A percentile compares a stretch with the other conserved stretches of the same genome.
Conservation (phyloP, 2,113 vertebrate genomes). For the Brachyhypopomus occidentalis region DNA sequence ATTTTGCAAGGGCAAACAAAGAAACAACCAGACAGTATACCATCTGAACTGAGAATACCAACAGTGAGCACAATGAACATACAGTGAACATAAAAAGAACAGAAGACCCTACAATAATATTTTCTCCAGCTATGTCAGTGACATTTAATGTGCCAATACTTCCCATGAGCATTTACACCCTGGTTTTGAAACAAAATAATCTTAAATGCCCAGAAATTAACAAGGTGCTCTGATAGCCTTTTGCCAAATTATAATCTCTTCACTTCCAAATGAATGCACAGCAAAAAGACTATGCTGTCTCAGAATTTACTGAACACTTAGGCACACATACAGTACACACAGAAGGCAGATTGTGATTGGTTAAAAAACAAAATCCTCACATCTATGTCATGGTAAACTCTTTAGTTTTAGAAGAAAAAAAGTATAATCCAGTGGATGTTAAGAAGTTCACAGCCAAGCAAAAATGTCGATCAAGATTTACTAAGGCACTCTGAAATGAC, state of each 20-base stretch:
- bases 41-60: not conserved
- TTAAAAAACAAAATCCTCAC: not conserved
- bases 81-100: not conserved
- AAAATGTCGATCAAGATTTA: not conserved
- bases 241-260: too few species aligned
- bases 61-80: not conserved
- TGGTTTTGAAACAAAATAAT: constrained; percentile 7
- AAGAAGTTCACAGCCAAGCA: not conserved
- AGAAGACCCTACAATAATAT: too few species aligned
- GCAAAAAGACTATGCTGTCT: not conserved
- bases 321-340: not conserved
- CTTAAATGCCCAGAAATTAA: too few species aligned
- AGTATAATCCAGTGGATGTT: not conserved
- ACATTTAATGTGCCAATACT: too few species aligned
- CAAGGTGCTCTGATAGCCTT: too few species aligned
- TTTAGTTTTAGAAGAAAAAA: not conserved
- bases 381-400: not conserved
- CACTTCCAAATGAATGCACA: too few species aligned
- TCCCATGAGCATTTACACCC: not conserved
- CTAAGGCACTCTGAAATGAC: not conserved
- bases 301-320: too few species aligned
- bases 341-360: not conserved
- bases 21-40: not conserved
- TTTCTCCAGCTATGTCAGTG: too few species aligned
- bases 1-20: not conserved